Conservation (phyloP, 2,797 vertebrate genomes). For the Orientallactaga sibirica region DNA sequence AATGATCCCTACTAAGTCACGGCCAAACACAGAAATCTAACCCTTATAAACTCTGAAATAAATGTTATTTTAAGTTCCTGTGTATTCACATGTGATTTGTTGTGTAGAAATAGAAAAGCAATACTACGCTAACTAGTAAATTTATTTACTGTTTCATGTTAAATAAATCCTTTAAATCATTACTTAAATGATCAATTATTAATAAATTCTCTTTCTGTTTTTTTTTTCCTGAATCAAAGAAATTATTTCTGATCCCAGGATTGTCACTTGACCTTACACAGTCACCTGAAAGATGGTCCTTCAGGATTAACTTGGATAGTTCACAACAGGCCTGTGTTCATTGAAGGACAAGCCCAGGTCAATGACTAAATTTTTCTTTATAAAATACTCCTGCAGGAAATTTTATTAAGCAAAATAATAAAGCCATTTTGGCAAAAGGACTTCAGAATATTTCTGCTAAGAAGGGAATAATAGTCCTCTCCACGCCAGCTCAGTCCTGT, state of each 20-base stretch:
- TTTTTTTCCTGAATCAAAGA: background rate
- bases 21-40: background rate
- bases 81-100: background rate
- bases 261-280: background rate
- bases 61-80: background rate
- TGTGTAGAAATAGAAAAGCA: background rate
- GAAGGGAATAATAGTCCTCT: background rate
- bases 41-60: background rate
- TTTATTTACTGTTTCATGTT: background rate
- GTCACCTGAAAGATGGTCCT: background rate
- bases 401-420: background rate
- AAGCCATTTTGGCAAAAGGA: background rate
- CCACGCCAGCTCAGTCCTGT: background rate
- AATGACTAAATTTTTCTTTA: background rate
- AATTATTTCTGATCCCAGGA: slow-evolving; percentile 32
- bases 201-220: slow-evolving; percentile 2
- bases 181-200: background rate
- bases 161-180: background rate
- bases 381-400: slow-evolving; percentile 5
- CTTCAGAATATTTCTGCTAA: background rate
- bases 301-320: background rate
- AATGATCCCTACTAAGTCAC: background rate
- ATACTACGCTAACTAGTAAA: background rate
- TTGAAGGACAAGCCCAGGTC: background rate
- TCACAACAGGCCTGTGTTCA: background rate